phyloP scores from a whole-genome alignment of 1,140 invertebrate species.

The Ceratina calcarata region DNA sequence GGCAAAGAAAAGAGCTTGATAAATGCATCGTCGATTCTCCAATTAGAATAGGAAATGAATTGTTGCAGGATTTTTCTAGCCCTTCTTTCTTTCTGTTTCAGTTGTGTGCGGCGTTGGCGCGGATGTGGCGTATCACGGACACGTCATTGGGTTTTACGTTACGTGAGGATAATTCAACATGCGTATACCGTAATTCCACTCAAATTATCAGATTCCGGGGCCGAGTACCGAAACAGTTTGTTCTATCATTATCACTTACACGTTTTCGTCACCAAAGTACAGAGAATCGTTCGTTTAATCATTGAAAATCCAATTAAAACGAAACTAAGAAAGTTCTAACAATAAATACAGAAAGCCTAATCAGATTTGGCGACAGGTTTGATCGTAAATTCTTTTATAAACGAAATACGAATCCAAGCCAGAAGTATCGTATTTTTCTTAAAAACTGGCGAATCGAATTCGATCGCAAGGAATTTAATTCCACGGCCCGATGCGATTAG shows the following conservation, averaged over 20 bases:
- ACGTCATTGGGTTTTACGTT: slow-evolving; percentile 78
- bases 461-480: slow-evolving; percentile 36
- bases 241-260: background rate
- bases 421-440: background rate
- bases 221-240: slow-evolving; percentile 9
- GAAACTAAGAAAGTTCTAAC: no score
- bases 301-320: no score
- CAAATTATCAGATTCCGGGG: slow-evolving; percentile 61
- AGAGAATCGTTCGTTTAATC: no score
- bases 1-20: background rate
- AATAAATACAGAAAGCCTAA: no score
- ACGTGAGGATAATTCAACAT: slow-evolving; percentile 78
- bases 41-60: slow-evolving; percentile 5
- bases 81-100: slow-evolving; percentile 70
- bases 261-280: no score
- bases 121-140: slow-evolving; percentile 76
- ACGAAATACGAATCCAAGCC: no score
- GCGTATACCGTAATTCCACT: slow-evolving; percentile 71
- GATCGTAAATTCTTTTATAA: no score
- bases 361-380: no score
- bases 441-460: slow-evolving; percentile 20
- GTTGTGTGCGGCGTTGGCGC: slow-evolving; percentile 79
- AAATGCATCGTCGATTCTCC: background rate
- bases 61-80: background rate
- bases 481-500: background rate